phyloP scores from a whole-genome alignment of 2,113 vertebrate genomes.

The Parus major region DNA sequence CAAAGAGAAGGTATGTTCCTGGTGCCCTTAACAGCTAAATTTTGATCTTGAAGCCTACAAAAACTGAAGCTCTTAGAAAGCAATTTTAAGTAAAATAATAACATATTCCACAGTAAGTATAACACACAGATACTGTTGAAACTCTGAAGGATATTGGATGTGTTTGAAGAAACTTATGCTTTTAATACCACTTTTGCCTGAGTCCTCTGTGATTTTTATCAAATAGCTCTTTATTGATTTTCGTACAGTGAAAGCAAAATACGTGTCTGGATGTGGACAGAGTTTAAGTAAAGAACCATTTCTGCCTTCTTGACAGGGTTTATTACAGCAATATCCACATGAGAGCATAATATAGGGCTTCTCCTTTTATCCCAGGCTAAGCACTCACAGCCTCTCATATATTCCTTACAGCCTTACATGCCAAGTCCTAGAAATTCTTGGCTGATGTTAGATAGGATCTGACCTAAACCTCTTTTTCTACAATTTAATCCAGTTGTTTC shows the following conservation, averaged over 20 bases:
- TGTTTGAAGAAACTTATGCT: background rate
- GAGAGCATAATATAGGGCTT: background rate
- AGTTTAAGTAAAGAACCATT: background rate
- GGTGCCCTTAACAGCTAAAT: background rate
- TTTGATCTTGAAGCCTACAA: background rate
- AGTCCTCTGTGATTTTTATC: background rate
- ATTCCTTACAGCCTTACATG: background rate
- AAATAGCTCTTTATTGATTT: background rate
- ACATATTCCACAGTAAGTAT: background rate
- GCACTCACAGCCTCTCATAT: background rate
- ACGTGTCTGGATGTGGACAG: background rate
- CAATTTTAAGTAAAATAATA: background rate
- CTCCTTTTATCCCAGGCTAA: background rate
- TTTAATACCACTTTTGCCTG: background rate
- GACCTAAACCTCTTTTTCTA: background rate
- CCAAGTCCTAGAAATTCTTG: background rate
- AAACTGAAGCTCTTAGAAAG: background rate
- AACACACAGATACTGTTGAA: background rate
- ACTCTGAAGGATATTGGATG: background rate
- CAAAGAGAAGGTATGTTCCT: background rate
- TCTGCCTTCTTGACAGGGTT: background rate
- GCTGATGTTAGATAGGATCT: background rate
- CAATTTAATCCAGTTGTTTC: background rate
- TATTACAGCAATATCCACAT: background rate
- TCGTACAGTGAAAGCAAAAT: background rate